Evolutionary conservation across 2,797 vertebrate species (phyloP).

Genomic region (Gallinago solitaria): DNA sequence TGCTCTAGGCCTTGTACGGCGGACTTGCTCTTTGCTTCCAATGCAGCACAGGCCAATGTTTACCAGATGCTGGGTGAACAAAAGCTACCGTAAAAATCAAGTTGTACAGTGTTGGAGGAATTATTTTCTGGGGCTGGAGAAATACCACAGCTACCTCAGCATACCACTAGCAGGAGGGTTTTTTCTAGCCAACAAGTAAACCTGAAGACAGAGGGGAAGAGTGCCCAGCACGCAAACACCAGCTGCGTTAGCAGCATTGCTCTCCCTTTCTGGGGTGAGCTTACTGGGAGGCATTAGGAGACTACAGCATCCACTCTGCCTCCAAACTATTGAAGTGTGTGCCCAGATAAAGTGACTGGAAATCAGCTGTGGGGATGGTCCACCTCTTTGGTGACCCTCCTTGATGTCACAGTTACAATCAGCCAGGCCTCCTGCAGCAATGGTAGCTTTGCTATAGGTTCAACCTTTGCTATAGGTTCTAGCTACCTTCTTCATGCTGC

Average conservation of each 20-base stretch:
- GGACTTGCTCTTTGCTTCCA: background rate
- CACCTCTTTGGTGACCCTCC: background rate
- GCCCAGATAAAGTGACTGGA: background rate
- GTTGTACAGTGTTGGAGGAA: background rate
- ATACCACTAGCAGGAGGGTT: background rate
- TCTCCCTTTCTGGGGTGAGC: background rate
- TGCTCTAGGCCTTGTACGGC: background rate
- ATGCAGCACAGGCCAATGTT: background rate
- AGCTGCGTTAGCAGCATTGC: background rate
- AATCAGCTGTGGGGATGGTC: background rate
- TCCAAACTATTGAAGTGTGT: background rate
- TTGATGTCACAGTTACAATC: background rate
- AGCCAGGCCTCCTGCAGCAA: background rate
- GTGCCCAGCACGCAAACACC: fast-evolving
- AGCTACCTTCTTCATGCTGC: background rate
- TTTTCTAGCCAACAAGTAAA: background rate
- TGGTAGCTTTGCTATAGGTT: background rate
- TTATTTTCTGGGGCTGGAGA: background rate
- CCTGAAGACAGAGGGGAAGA: background rate
- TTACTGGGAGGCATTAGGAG: background rate
- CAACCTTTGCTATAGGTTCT: background rate
- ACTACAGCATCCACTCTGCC: background rate
- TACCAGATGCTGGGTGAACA: background rate
- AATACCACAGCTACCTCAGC: background rate
- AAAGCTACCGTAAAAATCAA: background rate